Evolutionary conservation across 2,888 invertebrate species (phyloP).

Genomic region (Andrena praecox): DNA sequence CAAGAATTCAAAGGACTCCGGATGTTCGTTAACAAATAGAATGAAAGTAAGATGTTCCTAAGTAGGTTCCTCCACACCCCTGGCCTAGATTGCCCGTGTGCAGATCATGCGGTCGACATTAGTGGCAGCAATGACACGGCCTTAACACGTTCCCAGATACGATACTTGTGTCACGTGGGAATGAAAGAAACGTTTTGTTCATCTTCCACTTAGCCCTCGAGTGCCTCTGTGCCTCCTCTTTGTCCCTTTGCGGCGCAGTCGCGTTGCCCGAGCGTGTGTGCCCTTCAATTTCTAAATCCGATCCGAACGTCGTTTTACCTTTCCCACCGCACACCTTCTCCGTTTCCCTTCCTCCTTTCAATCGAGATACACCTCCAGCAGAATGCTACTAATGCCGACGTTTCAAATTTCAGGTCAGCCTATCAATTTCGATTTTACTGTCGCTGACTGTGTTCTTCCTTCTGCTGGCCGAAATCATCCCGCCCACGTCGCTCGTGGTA

Average conservation of each 20-base stretch:
- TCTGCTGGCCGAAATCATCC: constrained; percentile 94
- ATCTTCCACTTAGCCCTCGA: constrained; percentile 37
- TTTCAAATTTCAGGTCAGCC: constrained; percentile 89
- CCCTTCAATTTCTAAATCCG: constrained; percentile 23
- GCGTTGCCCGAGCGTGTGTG: constrained; percentile 17
- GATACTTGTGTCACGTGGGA: constrained; percentile 33
- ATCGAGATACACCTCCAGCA: not conserved
- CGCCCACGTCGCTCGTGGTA: constrained; percentile 96
- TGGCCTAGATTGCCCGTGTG: not conserved
- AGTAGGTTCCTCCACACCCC: not conserved
- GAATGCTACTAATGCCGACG: constrained; percentile 1
- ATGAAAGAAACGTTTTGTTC: constrained; percentile 51
- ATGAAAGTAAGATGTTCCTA: too few species aligned
- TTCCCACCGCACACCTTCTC: not conserved
- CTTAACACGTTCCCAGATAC: constrained; percentile 48
- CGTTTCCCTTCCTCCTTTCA: not conserved
- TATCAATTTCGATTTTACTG: constrained; percentile 97
- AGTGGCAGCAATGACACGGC: constrained; percentile 31
- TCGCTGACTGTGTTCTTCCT: constrained; percentile 98
- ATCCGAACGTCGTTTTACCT: constrained; percentile 9
- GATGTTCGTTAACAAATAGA: too few species aligned
- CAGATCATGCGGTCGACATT: not conserved
- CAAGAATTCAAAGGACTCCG: too few species aligned
- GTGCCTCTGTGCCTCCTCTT: constrained; percentile 35
- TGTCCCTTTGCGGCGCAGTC: constrained; percentile 29